Evolutionary conservation across 2,113 vertebrate species (phyloP), one percentile per base, ranked within the genome.

Genomic region (Turnix velox): DNA sequence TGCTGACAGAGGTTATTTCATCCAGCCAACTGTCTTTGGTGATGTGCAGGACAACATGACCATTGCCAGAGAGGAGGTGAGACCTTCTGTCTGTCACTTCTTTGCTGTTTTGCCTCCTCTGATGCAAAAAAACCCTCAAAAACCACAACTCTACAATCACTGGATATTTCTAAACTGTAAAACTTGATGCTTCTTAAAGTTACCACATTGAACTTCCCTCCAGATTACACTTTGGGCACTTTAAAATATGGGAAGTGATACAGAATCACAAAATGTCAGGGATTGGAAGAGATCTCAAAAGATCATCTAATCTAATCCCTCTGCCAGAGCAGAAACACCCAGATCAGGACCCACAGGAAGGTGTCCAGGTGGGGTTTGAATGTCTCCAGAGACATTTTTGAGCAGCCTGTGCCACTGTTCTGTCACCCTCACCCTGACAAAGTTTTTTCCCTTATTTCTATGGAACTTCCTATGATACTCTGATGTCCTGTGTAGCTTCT

Each of bases 11-110:
- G 99, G 99, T n/a, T 99, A 98, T 94, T 99, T 99, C 91, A 98
- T 99, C 97, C 99, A 99, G 92, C 99, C 99, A 12, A 99, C 99
- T 0, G 96, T 99, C 48, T 99, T 99, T 23, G 98, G 99, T 40
- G 98, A 99, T 0, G 99, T 99, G 88, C 97, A 99, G 90, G 99
- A 99, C 84, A 93, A 84, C 97, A 99, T 99, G 99, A 98, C 97
- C 22, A 99, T 99, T 4, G 99, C 99, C 76, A 97, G 97, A 54
- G 99, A 99, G 94, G 99, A 99, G 99, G 99, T 99, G 88, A 90
- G 83, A 61, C 25, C 76, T 65, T 46, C 52, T 33, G 24, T 14
- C 28, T 46, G 6, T 58, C 28, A 1, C 18, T 35, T 9, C n/a
- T 15, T 22, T 9, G 5, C 10, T 23, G 0, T 40, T 55, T 59